Percentiles rank a stretch among this genome's conserved stretches.
Evolutionary conservation across 2,797 vertebrate species (phyloP).

Genomic region (Loriculus beryllinus): DNA sequence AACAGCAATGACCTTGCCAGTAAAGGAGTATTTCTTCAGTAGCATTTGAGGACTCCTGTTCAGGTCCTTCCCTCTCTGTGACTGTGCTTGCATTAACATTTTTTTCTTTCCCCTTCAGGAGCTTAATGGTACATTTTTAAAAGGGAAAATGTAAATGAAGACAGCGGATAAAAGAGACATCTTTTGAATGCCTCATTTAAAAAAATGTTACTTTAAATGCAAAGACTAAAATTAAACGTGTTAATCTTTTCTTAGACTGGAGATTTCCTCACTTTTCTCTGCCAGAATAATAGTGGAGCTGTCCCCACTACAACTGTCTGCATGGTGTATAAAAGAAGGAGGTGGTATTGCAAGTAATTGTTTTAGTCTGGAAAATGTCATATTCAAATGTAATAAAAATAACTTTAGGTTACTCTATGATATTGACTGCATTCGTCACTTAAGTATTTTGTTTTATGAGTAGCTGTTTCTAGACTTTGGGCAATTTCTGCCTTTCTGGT

Average conservation of each 20-base stretch:
- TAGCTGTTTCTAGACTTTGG: neutral
- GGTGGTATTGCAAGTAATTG: neutral
- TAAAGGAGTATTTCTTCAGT: neutral
- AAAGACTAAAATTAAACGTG: neutral
- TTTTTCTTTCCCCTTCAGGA: neutral
- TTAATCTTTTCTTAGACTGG: neutral
- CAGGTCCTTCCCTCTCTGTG: neutral
- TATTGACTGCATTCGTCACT: neutral
- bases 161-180: neutral
- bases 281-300: neutral
- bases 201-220: neutral
- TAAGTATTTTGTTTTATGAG: neutral
- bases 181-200: neutral
- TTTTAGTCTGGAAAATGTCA: neutral
- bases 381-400: neutral
- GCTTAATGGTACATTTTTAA: neutral
- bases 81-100: neutral
- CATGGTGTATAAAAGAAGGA: neutral
- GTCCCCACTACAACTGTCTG: neutral
- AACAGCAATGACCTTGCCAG: neutral
- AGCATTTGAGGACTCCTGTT: neutral
- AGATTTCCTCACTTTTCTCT: neutral
- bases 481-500: neutral
- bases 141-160: neutral
- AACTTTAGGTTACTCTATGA: neutral